Evolutionary conservation across 1,140 invertebrate genomes (phyloP), one percentile per base, ranked within the genome.

Genomic region (Catajapyx aquilonaris): DNA sequence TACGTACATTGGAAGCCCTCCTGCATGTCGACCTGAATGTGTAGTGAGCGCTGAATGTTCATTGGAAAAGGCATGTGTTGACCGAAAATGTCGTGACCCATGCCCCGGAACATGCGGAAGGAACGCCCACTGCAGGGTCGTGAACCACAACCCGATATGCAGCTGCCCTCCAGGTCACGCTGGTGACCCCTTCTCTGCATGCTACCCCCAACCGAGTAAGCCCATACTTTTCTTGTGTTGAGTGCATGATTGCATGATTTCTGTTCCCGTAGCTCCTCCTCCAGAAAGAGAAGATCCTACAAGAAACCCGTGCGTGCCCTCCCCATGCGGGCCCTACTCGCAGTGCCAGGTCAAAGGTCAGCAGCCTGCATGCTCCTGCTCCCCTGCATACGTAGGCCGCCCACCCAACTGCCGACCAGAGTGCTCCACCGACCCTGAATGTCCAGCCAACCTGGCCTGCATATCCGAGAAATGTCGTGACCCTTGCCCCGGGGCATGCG

Each of bases 101-200:
- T n/a, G n/a, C n/a, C n/a, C n/a, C n/a, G n/a, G n/a, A 7, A 75
- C 73, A 39, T 87, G 81, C 57, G 81, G 77, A 2, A 51, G 69
- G 5, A 68, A 69, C 41, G 76, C 81, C 10, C 48, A 69, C 15
- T 87, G 81, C 52, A 64, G 68, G 17, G 73, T 78, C 81, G 81
- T n/a, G n/a, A n/a, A n/a, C n/a, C n/a, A n/a, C n/a, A n/a, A n/a
- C 53, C 46, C 79, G 2, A 71, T 83, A 40, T 84, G 80, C 49
- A 74, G 65, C 31, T 86, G 81, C 55, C 64, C 73, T 18, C 53
- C 62, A n/a, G 72, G 69, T 23, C 66, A 70, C 50, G 64, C 69
- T 41, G 81, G 81, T 17, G 76, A 87, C 71, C 80, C 81, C 20
- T 84, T 83, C 47, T 62, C 69, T 13, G 69, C 65, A 31, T 87